A percentile compares a stretch with the other conserved stretches of the same genome.
These are phyloP conservation scores for Trialeurodes vaporariorum DNA, from an alignment of 1,140 invertebrate species.

Conservation along the genomic window DNA sequence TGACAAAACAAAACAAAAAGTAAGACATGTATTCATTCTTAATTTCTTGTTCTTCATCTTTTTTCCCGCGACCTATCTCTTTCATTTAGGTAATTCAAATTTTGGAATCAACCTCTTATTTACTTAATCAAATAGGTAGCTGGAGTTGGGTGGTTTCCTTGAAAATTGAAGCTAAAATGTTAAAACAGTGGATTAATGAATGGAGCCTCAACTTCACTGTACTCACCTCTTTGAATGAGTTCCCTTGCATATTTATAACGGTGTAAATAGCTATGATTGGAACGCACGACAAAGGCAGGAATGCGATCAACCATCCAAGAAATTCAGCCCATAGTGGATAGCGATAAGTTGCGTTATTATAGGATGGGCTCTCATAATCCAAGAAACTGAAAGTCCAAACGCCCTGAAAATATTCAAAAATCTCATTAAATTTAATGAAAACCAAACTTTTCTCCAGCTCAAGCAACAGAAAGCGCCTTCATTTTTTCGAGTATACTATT, in stretches of 20 bases:
- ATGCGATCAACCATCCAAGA: conserved; percentile 76
- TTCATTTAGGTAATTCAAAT: no score
- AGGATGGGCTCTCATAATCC: conserved; percentile 70
- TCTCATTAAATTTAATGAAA: background rate
- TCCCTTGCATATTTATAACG: conserved; percentile 54
- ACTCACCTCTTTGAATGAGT: conserved; percentile 54
- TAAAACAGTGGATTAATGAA: no score
- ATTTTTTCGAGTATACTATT: background rate
- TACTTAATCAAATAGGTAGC: no score
- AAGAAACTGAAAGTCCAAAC: conserved; percentile 79
- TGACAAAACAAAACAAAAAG: no score
- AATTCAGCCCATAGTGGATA: conserved; percentile 76
- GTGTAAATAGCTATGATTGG: conserved; percentile 65
- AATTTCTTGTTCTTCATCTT: no score
- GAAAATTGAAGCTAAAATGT: no score
- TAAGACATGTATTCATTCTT: no score
- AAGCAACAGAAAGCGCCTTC: no score
- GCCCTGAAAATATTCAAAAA: conserved; percentile 39
- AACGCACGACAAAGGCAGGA: conserved; percentile 71
- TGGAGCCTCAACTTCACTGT: no score
- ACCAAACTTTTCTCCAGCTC: background rate
- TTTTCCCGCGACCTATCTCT: no score
- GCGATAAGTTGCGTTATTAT: conserved; percentile 58
- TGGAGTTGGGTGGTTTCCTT: no score
- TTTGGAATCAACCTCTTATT: no score